Conservation (phyloP, 2,113 vertebrate species). For the Chlorodrepanis virens region DNA sequence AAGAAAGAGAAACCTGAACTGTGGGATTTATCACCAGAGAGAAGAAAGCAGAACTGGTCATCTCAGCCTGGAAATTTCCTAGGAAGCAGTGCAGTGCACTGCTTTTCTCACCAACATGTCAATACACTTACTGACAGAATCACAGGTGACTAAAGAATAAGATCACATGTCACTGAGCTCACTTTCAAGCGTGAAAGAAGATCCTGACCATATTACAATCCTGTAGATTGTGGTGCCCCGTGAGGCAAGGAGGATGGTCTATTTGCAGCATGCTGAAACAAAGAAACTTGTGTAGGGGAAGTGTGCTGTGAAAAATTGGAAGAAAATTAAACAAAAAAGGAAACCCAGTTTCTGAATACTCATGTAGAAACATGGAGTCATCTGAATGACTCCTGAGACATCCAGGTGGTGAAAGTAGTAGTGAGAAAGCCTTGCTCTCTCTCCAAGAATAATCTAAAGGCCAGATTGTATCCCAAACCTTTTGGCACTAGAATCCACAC, state of each 20-base stretch:
- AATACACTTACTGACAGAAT: background rate
- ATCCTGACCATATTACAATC: background rate
- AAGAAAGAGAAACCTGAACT: background rate
- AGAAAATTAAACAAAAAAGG: background rate
- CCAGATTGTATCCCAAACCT: background rate
- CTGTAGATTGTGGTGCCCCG: background rate
- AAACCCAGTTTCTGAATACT: background rate
- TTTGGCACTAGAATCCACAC: background rate
- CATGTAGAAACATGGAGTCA: accelerated
- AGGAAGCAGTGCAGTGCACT: background rate
- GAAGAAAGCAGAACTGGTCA: accelerated
- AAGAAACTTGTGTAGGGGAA: background rate
- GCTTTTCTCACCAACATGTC: background rate
- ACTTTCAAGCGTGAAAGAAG: background rate
- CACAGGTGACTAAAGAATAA: background rate
- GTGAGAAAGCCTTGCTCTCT: background rate
- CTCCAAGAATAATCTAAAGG: background rate
- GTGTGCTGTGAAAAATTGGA: background rate
- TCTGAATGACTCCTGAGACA: background rate
- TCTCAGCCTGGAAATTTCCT: background rate
- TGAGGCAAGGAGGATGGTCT: background rate
- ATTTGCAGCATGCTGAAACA: background rate
- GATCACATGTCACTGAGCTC: background rate
- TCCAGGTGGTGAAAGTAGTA: background rate
- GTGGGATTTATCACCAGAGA: background rate